These are phyloP conservation scores for Aphidoletes aphidimyza DNA, from an alignment of 2,888 invertebrate species.

Conservation along the genomic window DNA sequence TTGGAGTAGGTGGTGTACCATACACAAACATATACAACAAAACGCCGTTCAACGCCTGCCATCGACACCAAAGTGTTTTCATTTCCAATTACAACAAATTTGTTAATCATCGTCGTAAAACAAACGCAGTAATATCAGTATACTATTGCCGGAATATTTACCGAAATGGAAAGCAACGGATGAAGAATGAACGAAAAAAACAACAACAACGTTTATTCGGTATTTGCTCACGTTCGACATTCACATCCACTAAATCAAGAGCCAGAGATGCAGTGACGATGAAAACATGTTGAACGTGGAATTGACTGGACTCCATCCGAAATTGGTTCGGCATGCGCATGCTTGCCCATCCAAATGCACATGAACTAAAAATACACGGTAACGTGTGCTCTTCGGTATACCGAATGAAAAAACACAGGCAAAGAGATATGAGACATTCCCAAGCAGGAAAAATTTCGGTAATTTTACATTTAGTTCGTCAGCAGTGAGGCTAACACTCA, in stretches of 20 bases:
- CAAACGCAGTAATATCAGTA: background rate
- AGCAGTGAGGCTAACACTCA: background rate
- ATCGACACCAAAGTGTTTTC: background rate
- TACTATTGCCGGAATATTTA: background rate
- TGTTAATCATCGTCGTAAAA: constrained; percentile 36
- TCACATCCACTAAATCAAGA: background rate
- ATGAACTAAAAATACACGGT: constrained; percentile 48
- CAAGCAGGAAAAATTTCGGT: constrained; percentile 7
- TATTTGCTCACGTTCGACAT: constrained; percentile 31
- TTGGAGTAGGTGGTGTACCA: background rate
- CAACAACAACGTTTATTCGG: no score
- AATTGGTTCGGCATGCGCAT: background rate
- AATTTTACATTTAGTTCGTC: constrained; percentile 39
- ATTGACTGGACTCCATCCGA: constrained; percentile 52
- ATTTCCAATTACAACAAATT: constrained; percentile 37
- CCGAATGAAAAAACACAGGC: background rate
- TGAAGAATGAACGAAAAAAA: no score
- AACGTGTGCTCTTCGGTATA: background rate
- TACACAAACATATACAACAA: background rate
- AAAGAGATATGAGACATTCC: background rate
- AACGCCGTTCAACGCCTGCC: background rate
- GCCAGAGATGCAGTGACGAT: background rate
- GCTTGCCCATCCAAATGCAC: constrained; percentile 41
- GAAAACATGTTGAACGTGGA: constrained; percentile 4
- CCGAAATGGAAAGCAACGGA: background rate